Evolutionary conservation across 2,113 vertebrate species (phyloP).

Genomic region (Corythaixoides concolor): DNA sequence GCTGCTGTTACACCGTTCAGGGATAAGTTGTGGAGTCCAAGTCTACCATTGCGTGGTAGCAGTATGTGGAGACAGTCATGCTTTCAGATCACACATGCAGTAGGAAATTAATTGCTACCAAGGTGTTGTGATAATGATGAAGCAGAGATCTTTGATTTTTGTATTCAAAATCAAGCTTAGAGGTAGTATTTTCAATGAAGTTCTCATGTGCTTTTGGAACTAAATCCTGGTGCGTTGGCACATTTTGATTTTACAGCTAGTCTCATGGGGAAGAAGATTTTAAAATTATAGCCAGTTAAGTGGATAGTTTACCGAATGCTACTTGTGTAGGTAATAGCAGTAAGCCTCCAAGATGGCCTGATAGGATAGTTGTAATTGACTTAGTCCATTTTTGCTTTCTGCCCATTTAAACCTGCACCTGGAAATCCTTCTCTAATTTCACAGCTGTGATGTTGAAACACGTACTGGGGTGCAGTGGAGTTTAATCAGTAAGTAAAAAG

Average conservation of each 20-base stretch:
- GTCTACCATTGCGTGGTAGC: not conserved
- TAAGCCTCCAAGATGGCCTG: constrained; percentile 55
- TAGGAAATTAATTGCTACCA: not conserved
- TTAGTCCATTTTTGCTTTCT: constrained; percentile 54
- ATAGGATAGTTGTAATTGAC: constrained; percentile 45
- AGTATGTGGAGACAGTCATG: accelerated
- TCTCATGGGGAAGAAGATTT: constrained; percentile 70
- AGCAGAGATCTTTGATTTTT: not conserved
- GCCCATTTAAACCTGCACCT: constrained; percentile 59
- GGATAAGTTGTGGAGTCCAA: not conserved
- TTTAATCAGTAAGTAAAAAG: not conserved
- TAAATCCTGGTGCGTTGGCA: constrained; percentile 55
- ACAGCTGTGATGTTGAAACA: constrained; percentile 41
- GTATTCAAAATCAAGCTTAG: not conserved
- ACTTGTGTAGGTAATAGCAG: constrained; percentile 60
- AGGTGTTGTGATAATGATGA: not conserved
- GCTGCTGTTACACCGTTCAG: not conserved
- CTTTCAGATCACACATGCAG: accelerated
- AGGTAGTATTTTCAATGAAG: not conserved
- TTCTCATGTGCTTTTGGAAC: constrained; percentile 52
- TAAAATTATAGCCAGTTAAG: constrained; percentile 67
- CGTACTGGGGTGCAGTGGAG: not conserved
- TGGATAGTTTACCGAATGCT: constrained; percentile 49
- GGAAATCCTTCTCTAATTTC: constrained; percentile 66
- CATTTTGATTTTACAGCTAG: constrained; percentile 68